These are phyloP conservation scores for Hippocampus zosterae DNA, from an alignment of 2,113 vertebrate species.

Conservation along the genomic window DNA sequence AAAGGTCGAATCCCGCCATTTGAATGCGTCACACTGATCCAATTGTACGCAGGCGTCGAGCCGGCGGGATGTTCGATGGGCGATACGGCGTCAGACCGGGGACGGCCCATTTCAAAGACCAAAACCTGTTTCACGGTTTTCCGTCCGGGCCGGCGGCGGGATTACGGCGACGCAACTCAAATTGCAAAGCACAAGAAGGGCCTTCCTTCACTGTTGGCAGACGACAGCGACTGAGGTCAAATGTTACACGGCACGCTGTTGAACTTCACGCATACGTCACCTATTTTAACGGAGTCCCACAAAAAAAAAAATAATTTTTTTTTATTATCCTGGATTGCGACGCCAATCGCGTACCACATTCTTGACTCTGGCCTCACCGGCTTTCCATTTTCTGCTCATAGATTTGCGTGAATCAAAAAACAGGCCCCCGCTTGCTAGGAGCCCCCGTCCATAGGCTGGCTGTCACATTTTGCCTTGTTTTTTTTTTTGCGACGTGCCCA, in stretches of 20 bases:
- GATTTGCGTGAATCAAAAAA: too few relatives aligned
- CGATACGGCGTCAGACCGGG: conserved; percentile 32
- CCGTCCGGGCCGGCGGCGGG: conserved; percentile 18
- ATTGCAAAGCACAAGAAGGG: conserved; percentile 42
- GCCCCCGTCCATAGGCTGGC: too few relatives aligned
- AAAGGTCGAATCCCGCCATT: background rate
- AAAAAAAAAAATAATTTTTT: too few relatives aligned
- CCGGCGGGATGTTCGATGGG: conserved; percentile 38
- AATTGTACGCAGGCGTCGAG: conserved; percentile 12
- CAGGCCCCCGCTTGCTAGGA: too few relatives aligned
- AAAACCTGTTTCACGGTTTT: conserved; percentile 28
- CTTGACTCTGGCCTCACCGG: background rate
- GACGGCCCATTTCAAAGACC: conserved; percentile 32
- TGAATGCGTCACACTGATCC: conserved; percentile 20
- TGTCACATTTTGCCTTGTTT: too few relatives aligned
- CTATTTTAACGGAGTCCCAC: background rate
- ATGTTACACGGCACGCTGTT: too few relatives aligned
- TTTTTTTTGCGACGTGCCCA: too few relatives aligned
- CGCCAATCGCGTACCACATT: too few relatives aligned
- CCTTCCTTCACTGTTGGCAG: conserved; percentile 33
- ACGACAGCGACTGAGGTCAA: conserved; percentile 36
- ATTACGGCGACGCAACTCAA: conserved; percentile 36
- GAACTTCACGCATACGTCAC: too few relatives aligned
- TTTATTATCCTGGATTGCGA: too few relatives aligned
- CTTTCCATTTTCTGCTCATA: background rate